Base-by-base conservation (phyloP, 2,113 vertebrate species). In the Pholis gunnellus region DNA sequence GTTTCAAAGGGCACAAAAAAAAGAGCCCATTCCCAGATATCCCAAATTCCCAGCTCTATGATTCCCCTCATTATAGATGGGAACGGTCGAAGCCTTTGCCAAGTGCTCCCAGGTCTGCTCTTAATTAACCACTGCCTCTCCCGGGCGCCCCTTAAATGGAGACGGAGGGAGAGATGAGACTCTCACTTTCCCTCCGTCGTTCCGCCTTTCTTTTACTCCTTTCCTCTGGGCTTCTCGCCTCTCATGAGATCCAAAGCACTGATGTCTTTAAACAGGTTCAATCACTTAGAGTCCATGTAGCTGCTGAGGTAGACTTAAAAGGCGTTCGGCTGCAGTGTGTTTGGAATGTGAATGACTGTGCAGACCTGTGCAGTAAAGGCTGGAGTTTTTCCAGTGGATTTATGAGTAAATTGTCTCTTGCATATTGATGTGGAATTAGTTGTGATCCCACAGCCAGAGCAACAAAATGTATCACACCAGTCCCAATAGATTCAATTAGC, bases 1-100 rank as follows among this genome's bases (percentile, higher is more conserved):
- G 82, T 72, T 90, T 88, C 34, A 65, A 79, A 79, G 77, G 72
- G 76, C 79, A 59, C 56, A 75, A 72, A 83, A 89, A 84, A 88
- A 84, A 65, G 52, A 91, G 68, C 82, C 83, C 73, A 86, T 92
- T 94, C 91, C 92, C 90, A 89, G 86, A 86, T 91, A 92, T 93
- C 91, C 87, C 94, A 91, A 91, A 95, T 92, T 94, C 95, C 95
- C 94, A 94, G 90, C 92, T 87, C 94, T 90, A 95, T 95, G 94
- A 96, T 96, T 94, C 90, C 83, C 91, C 90, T 96, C 91, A 93
- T 96, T 95, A 95, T 92, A 85, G 89, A 79, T 88, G 90, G 87
- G 90, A 93, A 86, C 22, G 13, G 75, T 71, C 18, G 38, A 87
- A 90, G 90, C 81, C 82, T 92, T 92, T 93, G 94, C 92, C 92